phyloP scores from a whole-genome alignment of 2,888 invertebrate species.

The Acanthopleura granulata region DNA sequence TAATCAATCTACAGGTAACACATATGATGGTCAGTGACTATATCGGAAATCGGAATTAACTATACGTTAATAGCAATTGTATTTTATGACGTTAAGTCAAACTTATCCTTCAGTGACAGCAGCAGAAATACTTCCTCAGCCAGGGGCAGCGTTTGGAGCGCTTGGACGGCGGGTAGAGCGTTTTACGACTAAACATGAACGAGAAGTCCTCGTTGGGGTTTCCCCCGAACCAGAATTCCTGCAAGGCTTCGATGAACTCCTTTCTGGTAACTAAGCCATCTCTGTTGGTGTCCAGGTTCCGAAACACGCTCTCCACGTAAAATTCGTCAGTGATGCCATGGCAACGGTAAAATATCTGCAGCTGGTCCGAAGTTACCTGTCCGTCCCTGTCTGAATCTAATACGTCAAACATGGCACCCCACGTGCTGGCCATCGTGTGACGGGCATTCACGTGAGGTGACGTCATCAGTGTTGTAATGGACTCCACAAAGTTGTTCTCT shows the following conservation, averaged over 20 bases:
- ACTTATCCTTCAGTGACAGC: neutral
- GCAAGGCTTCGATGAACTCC: slow-evolving; percentile 1
- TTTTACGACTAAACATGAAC: neutral
- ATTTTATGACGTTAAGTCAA: no score
- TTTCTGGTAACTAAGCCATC: slow-evolving; percentile 1
- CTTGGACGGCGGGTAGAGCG: neutral
- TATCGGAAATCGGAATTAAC: no score
- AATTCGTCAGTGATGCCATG: slow-evolving; percentile 5
- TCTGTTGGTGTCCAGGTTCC: neutral
- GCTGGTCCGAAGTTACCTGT: neutral
- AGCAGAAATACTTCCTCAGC: slow-evolving; percentile 7
- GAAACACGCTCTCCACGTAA: slow-evolving; percentile 12
- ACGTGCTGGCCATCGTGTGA: neutral
- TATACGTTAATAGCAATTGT: no score
- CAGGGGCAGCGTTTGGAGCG: neutral
- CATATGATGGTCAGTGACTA: no score
- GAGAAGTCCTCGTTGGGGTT: slow-evolving; percentile 15
- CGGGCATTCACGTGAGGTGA: neutral
- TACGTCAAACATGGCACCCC: slow-evolving; percentile 15
- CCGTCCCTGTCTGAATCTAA: neutral
- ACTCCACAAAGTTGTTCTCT: slow-evolving; percentile 1
- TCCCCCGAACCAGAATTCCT: slow-evolving; percentile 9
- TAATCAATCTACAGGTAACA: no score
- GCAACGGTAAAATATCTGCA: neutral
- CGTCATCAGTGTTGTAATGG: neutral